Evolutionary conservation across 1,140 invertebrate species (phyloP).

Genomic region (Conus ventricosus): DNA sequence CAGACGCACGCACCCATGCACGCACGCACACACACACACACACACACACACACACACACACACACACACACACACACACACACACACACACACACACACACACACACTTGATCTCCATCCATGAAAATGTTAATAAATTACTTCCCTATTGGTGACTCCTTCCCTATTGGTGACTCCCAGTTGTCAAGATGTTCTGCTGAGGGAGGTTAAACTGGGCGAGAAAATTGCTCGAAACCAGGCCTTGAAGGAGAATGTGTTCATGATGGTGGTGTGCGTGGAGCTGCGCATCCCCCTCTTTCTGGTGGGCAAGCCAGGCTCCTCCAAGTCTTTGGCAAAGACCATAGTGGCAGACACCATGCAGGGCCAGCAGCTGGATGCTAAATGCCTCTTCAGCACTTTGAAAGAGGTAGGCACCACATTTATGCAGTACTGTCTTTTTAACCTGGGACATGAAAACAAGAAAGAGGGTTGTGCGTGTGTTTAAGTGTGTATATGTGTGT

Average conservation of each 20-base stretch:
- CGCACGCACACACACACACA: too few species aligned
- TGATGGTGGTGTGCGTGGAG: conserved; percentile 71
- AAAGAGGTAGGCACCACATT: conserved; percentile 52
- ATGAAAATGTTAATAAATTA: too few species aligned
- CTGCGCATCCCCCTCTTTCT: conserved; percentile 68
- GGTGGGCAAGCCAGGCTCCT: conserved; percentile 71
- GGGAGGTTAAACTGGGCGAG: conserved; percentile 57
- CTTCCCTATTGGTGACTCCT: not conserved
- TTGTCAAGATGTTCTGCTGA: conserved; percentile 66
- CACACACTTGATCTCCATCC: too few species aligned
- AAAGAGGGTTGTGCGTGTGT: too few species aligned
- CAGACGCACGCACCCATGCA: too few species aligned
- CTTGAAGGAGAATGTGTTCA: conserved; percentile 71
- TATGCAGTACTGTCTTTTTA: too few species aligned
- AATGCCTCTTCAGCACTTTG: conserved; percentile 54
- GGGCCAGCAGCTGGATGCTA: conserved; percentile 43
- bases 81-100: too few species aligned
- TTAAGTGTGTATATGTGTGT: too few species aligned
- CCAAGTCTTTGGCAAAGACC: conserved; percentile 70
- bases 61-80: too few species aligned
- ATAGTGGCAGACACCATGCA: conserved; percentile 69
- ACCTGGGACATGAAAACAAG: too few species aligned
- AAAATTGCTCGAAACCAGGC: conserved; percentile 70
- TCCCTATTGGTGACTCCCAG: conserved; percentile 33
- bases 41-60: too few species aligned